Conservation (phyloP, 1,140 invertebrate species). For the Calephelis nemesis region DNA sequence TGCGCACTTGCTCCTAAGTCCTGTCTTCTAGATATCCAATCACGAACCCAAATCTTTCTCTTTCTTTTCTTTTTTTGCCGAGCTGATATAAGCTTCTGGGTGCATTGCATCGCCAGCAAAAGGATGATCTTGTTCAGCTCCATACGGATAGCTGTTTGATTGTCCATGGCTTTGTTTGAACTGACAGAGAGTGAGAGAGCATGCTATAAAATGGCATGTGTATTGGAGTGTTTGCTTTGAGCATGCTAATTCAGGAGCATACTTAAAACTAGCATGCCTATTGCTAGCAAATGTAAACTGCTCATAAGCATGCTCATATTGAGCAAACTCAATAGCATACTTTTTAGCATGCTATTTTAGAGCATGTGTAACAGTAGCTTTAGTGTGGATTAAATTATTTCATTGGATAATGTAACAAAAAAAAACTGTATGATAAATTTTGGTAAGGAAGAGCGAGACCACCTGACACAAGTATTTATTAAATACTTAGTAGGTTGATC, state of each 20-base stretch:
- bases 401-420: too few relatives aligned
- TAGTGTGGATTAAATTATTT: too few relatives aligned
- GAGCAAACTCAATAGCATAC: too few relatives aligned
- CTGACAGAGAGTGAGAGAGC: constrained; percentile 7
- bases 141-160: constrained; percentile 19
- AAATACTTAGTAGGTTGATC: too few relatives aligned
- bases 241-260: constrained; percentile 23
- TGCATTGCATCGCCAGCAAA: constrained; percentile 9
- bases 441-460: too few relatives aligned
- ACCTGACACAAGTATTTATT: too few relatives aligned
- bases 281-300: constrained; percentile 24
- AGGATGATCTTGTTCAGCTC: constrained; percentile 20
- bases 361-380: background rate
- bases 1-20: too few relatives aligned
- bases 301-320: constrained; percentile 17
- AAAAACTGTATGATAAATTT: too few relatives aligned
- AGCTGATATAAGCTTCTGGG: background rate
- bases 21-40: too few relatives aligned
- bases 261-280: constrained; percentile 27
- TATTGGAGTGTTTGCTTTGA: too few relatives aligned
- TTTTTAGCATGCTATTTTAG: too few relatives aligned
- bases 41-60: too few relatives aligned
- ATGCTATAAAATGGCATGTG: constrained; percentile 20
- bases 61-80: constrained; percentile 4
- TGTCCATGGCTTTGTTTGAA: constrained; percentile 11